Evolutionary conservation across 2,797 vertebrate species (phyloP), one percentile per base, ranked within the genome.

Genomic region (Sternotherus odoratus): DNA sequence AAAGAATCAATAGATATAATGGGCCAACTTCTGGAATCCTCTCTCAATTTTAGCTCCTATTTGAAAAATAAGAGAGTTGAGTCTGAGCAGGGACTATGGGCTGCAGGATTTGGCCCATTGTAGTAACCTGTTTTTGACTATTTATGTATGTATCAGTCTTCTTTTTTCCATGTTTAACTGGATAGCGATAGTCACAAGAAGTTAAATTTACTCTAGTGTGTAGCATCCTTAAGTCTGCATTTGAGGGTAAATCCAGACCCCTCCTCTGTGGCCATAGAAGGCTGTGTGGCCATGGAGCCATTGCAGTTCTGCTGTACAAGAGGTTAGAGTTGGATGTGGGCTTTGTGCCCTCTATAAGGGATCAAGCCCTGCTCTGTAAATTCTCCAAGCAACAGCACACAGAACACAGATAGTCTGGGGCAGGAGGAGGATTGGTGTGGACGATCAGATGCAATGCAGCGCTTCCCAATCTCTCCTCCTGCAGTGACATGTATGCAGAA

Each of bases 151-250:
- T 83, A 83, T 81, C 88, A 88, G 60, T 46, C 28, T 95, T 85
- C 89, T 91, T 94, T 94, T 57, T 95, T 96, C 90, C 79, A 75
- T 85, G 82, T 19, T 89, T 94, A 94, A 95, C 95, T 93, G 92
- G 91, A 91, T n/a, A 50, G 90, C 94, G 93, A 85, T 89, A 89
- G n/a, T 75, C 94, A 94, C 43, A 93, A 87, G 46, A 93, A 79
- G 83, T 94, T 85, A 88, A 92, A 96, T 94, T 95, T 94, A 89
- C 82, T 87, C 74, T 94, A 89, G 90, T 88, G 79, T 66, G 92
- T 94, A 86, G 95, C 79, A 72, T 93, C 88, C 85, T 95, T 95
- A 95, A 94, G 79, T 48, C 82, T 85, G 57, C 81, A 51, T 82
- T 90, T 93, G 91, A 77, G 57, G 60, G 23, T 82, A 92, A 93